Conservation (phyloP, 2,797 vertebrate genomes). For the Mycteria americana region DNA sequence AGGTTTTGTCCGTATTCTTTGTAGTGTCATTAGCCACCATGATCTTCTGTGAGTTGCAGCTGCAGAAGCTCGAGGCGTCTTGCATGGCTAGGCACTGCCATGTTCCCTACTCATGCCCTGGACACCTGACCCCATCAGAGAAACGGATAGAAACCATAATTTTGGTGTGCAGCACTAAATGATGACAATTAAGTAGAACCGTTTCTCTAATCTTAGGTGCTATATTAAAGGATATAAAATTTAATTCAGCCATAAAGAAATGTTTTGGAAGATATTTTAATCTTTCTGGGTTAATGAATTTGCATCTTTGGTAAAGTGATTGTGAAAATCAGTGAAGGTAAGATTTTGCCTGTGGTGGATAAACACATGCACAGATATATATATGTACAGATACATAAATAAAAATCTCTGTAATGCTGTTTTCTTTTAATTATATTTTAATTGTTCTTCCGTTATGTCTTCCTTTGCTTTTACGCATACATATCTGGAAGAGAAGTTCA, state of each 20-base stretch:
- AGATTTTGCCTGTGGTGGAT: not conserved
- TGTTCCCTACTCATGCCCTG: not conserved
- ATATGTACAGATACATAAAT: not conserved
- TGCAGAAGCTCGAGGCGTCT: not conserved
- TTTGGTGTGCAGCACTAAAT: not conserved
- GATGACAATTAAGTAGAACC: not conserved
- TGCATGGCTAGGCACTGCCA: not conserved
- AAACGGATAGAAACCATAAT: not conserved
- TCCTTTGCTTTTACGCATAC: not conserved
- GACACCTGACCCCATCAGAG: not conserved
- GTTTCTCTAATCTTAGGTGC: not conserved
- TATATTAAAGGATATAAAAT: not conserved
- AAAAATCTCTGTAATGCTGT: not conserved
- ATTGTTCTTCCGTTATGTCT: not conserved
- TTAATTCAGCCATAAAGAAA: not conserved
- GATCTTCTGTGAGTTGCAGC: not conserved
- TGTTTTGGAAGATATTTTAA: not conserved
- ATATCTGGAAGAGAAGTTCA: not conserved
- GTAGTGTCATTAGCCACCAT: not conserved
- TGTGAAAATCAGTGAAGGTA: not conserved
- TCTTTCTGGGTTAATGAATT: not conserved
- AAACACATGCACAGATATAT: not conserved
- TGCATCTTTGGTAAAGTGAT: not conserved
- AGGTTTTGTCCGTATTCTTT: not conserved
- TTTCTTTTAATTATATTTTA: not conserved